These are phyloP conservation scores for Teleogryllus occipitalis DNA, from an alignment of 1,140 invertebrate genomes.

Conservation along the genomic window DNA sequence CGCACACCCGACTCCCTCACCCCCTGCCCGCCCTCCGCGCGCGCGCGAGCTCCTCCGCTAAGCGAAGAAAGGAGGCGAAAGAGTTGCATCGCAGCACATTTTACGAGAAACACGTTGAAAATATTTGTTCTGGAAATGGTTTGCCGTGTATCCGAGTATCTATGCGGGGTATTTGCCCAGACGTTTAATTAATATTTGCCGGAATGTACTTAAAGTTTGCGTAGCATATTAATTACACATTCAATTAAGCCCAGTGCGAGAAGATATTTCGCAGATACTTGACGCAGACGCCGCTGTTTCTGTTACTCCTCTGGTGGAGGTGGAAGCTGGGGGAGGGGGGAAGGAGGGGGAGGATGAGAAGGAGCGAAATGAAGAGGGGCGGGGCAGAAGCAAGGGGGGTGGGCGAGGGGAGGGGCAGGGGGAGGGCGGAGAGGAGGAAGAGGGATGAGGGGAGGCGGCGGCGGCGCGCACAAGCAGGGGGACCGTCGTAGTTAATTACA, in stretches of 20 bases:
- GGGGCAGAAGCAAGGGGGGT: too few species aligned
- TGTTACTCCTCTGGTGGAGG: background rate
- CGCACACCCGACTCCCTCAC: background rate
- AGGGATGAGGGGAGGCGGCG: background rate
- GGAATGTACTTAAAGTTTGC: constrained; percentile 4
- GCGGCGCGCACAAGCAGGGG: background rate
- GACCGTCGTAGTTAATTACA: constrained; percentile 1
- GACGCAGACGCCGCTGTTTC: background rate
- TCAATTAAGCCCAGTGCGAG: constrained; percentile 3
- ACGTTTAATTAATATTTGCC: constrained; percentile 5
- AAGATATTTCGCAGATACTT: constrained; percentile 1
- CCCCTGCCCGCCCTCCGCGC: too few species aligned
- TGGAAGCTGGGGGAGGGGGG: background rate
- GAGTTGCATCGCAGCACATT: background rate
- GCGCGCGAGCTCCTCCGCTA: background rate
- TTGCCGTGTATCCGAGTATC: background rate
- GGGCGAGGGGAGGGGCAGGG: background rate
- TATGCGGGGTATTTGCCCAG: background rate
- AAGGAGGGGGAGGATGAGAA: background rate
- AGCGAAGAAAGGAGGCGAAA: background rate
- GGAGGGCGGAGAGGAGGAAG: background rate
- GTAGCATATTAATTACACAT: constrained; percentile 5
- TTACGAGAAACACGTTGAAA: background rate
- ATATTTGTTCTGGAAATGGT: constrained; percentile 5
- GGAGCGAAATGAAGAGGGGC: background rate